Percentiles rank a stretch among this genome's conserved stretches.
These are phyloP conservation scores for Channa maculata DNA, from an alignment of 2,113 vertebrate species.

Conservation along the genomic window DNA sequence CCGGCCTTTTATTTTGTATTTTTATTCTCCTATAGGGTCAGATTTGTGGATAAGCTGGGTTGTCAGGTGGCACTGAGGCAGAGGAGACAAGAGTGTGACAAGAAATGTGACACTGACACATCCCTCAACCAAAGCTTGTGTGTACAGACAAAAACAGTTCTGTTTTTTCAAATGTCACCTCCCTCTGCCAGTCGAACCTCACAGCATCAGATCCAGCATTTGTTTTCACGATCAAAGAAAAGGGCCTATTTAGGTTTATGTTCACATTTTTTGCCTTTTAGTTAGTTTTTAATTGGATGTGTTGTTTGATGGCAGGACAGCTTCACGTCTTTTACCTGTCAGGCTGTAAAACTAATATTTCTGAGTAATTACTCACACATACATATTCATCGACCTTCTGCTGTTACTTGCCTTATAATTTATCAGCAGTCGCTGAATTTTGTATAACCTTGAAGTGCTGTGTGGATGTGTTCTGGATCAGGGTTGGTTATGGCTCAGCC, in stretches of 20 bases:
- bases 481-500: constrained; percentile 58
- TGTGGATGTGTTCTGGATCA: constrained; percentile 51
- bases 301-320: background rate
- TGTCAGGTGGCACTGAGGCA: background rate
- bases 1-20: background rate
- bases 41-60: constrained; percentile 9
- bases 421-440: constrained; percentile 17
- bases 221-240: constrained; percentile 14
- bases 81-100: constrained; percentile 10
- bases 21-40: constrained; percentile 6
- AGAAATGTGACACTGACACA: constrained; percentile 11
- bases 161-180: constrained; percentile 33
- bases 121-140: background rate
- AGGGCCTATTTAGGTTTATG: too few relatives aligned
- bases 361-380: background rate
- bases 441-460: constrained; percentile 45
- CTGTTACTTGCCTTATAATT: background rate
- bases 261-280: background rate
- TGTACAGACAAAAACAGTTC: constrained; percentile 46
- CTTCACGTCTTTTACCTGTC: background rate
- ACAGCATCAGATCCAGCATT: background rate
- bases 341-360: background rate
- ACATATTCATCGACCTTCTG: background rate
- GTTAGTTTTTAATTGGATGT: background rate
- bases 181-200: background rate